Evolutionary conservation across 2,888 invertebrate species (phyloP).

Genomic region (Tyria jacobaeae): DNA sequence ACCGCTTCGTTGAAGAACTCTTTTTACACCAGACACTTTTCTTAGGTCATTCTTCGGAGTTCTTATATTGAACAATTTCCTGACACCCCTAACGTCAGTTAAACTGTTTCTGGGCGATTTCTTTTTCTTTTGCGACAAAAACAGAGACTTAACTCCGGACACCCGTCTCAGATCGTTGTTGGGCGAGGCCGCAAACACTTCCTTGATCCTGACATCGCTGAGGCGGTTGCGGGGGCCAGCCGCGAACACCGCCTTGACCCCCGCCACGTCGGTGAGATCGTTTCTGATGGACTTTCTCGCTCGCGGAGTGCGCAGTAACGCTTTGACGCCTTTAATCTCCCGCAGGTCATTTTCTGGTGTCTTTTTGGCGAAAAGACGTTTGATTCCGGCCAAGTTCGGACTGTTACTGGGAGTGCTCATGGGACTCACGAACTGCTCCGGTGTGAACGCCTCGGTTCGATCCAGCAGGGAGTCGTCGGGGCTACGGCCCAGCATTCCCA

Average conservation of each 20-base stretch:
- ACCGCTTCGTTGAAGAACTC: conserved; percentile 53
- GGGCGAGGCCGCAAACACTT: conserved; percentile 60
- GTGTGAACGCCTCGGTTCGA: conserved; percentile 57
- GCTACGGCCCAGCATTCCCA: conserved; percentile 40
- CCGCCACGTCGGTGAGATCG: conserved; percentile 72
- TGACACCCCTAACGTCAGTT: conserved; percentile 72
- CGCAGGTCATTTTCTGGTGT: conserved; percentile 65
- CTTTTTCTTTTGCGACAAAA: conserved; percentile 44
- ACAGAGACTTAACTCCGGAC: conserved; percentile 59
- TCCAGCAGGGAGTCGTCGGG: conserved; percentile 57
- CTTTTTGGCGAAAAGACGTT: conserved; percentile 60
- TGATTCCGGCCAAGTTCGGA: conserved; percentile 62
- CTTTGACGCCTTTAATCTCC: conserved; percentile 62
- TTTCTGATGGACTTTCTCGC: conserved; percentile 64
- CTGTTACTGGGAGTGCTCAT: conserved; percentile 62
- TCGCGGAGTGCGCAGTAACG: conserved; percentile 60
- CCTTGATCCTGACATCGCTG: conserved; percentile 67
- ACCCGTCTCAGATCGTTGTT: conserved; percentile 58
- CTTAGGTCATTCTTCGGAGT: conserved; percentile 67
- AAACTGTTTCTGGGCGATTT: conserved; percentile 70
- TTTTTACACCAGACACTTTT: conserved; percentile 72
- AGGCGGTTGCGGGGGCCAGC: conserved; percentile 66
- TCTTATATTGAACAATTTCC: conserved; percentile 60
- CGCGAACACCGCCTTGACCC: conserved; percentile 71
- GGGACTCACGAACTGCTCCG: conserved; percentile 73